Conservation (phyloP, 2,888 invertebrate genomes). For the Suillia variegata region DNA sequence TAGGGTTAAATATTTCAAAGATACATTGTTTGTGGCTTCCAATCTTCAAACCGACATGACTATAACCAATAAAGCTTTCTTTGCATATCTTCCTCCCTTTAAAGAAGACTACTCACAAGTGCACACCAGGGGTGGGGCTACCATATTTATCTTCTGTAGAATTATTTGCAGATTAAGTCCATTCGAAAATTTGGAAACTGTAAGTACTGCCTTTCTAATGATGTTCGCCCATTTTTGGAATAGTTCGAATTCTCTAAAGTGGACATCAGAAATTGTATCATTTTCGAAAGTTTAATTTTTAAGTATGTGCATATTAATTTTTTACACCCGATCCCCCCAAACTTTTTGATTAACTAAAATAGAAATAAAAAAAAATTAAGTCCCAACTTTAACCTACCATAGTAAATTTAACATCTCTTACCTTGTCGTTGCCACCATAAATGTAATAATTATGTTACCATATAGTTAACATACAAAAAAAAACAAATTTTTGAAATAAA, state of each 20-base stretch:
- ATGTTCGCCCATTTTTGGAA: neutral
- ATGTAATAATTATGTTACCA: conserved; percentile 7
- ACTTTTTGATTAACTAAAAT: conserved; percentile 5
- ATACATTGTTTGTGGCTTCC: too few species aligned
- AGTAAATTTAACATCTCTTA: conserved; percentile 50
- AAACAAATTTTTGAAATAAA: conserved; percentile 26
- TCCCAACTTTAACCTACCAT: too few species aligned
- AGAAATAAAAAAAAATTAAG: too few species aligned
- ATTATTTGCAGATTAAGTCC: neutral
- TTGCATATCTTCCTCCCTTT: too few species aligned
- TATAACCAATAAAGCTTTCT: too few species aligned
- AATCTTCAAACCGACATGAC: too few species aligned
- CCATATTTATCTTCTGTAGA: too few species aligned
- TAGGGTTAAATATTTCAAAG: too few species aligned
- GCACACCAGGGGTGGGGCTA: too few species aligned
- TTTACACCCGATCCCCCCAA: neutral
- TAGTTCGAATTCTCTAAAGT: neutral
- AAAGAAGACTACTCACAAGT: too few species aligned
- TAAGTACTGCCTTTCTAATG: neutral
- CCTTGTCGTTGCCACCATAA: conserved; percentile 42
- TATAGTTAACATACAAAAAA: conserved; percentile 18
- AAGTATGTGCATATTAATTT: conserved; percentile 11
- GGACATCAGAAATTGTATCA: conserved; percentile 38
- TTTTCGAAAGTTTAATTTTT: conserved; percentile 8
- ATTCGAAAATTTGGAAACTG: neutral